These are phyloP conservation scores for Pristionchus japonicus DNA, from an alignment of 2,888 invertebrate species.

Conservation along the genomic window DNA sequence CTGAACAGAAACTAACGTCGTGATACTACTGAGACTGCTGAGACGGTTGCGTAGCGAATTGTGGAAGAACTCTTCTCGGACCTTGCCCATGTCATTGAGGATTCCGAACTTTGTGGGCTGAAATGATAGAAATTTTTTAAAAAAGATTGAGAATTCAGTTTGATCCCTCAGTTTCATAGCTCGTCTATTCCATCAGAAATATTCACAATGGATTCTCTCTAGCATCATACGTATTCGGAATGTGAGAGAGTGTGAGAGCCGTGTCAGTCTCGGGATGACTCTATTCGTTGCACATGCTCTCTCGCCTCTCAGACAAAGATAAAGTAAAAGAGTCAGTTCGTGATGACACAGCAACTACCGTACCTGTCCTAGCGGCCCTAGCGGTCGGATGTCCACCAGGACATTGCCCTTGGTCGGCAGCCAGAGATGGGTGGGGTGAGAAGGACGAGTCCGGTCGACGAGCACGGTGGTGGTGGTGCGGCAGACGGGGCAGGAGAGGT, in stretches of 20 bases:
- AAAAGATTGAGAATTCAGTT: too few species aligned
- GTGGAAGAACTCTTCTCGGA: not conserved
- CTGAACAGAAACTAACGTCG: not conserved
- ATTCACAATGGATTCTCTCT: too few species aligned
- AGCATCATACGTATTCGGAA: too few species aligned
- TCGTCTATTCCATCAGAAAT: too few species aligned
- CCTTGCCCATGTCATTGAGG: not conserved
- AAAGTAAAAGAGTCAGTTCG: too few species aligned
- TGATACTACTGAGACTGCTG: not conserved
- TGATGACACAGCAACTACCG: not conserved
- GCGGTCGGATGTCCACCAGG: not conserved
- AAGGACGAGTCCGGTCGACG: not conserved
- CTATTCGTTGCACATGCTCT: not conserved
- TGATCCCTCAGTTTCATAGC: too few species aligned
- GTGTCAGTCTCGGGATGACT: not conserved
- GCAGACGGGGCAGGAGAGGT: not conserved
- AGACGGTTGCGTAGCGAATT: not conserved
- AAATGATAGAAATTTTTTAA: too few species aligned
- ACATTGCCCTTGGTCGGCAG: not conserved
- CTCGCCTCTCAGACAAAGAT: not conserved
- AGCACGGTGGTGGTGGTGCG: not conserved
- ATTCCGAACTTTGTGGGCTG: slow-evolving; percentile 8
- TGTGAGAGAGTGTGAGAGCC: too few species aligned
- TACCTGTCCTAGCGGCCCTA: not conserved
- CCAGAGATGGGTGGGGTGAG: not conserved